Evolutionary conservation across 2,797 vertebrate genomes (phyloP), one percentile per base, ranked within the genome.

Genomic region (Scomberomorus guttatus): DNA sequence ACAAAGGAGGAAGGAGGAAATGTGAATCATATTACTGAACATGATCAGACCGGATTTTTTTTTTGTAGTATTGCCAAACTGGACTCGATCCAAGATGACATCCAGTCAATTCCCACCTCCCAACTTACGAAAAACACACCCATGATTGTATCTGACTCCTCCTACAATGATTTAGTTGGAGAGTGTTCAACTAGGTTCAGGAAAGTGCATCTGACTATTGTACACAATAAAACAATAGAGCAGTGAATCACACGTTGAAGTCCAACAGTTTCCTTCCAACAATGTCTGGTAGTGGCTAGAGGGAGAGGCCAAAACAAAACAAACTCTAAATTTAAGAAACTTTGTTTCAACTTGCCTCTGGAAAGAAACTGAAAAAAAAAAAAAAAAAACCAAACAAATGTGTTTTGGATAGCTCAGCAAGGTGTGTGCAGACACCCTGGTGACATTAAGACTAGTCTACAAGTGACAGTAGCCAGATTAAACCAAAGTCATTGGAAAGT

Each of bases 371-470:
- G 6, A 68, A 37, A 7, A 72, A 44, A 60, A 75, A 74, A 68
- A 37, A 7, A 72, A 44, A 60, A 75, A 74, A 70, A 75, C 79
- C n/a, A 3, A 3, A 32, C 7, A 8, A 20, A 27, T 37, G 58
- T 75, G 54, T 72, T 79, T 75, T 71, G 52, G 10, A 75, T 9
- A 64, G 68, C 6, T 48, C n/a, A 48, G 2, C n/a, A n/a, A n/a
- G 11, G 50, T 75, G 71, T 68, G 62, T 48, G 69, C 32, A 5
- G 29, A 80, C 66, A 73, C 72, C 80, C 83, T 7, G 4, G 37
- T 81, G 81, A 86, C 83, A 79, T 87, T 90, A 48, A 86, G 66
- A 50, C 48, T 2, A n/a, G 24, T 24, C 39, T 56, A 75, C 2
- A 82, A 72, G 71, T 22, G 50, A 88, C 66, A 48, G 72, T 25